Percentiles rank a stretch among this genome's conserved stretches.
Conservation (phyloP, 2,888 invertebrate genomes). For the Caradrina clavipalpis region DNA sequence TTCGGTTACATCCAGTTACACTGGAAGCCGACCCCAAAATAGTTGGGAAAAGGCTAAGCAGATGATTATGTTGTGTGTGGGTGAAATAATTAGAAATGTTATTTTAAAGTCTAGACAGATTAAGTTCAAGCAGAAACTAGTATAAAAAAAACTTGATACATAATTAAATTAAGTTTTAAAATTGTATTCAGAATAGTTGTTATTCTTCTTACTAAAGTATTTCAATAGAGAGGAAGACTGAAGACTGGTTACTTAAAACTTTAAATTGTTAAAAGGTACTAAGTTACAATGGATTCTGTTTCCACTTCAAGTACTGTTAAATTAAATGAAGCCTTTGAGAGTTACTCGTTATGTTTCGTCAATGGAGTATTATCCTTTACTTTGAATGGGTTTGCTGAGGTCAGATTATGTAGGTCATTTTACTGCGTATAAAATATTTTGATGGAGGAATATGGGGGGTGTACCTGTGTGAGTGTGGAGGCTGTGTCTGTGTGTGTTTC, state of each 20-base stretch:
- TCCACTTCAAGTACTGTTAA: constrained; percentile 46
- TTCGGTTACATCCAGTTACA: no score
- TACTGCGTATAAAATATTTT: constrained; percentile 37
- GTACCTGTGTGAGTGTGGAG: neutral
- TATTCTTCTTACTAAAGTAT: constrained; percentile 20
- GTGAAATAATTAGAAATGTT: no score
- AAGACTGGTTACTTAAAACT: constrained; percentile 43
- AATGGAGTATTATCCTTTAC: constrained; percentile 20
- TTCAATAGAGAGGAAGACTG: constrained; percentile 40
- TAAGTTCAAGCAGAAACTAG: no score
- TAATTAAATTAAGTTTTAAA: neutral
- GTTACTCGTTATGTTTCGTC: constrained; percentile 48
- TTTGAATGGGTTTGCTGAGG: constrained; percentile 24
- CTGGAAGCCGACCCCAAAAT: no score
- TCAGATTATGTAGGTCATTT: constrained; percentile 55
- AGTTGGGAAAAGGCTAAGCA: no score
- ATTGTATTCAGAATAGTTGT: constrained; percentile 7
- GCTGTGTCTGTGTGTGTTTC: neutral
- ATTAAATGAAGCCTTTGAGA: constrained; percentile 52
- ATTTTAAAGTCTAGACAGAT: no score
- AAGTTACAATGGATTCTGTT: constrained; percentile 62
- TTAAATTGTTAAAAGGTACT: constrained; percentile 46
- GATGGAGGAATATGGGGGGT: neutral
- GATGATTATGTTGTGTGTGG: no score
- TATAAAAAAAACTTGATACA: neutral